These are phyloP conservation scores for Kuschelorhynchus macadamiae DNA, from an alignment of 2,888 invertebrate species.

Conservation along the genomic window DNA sequence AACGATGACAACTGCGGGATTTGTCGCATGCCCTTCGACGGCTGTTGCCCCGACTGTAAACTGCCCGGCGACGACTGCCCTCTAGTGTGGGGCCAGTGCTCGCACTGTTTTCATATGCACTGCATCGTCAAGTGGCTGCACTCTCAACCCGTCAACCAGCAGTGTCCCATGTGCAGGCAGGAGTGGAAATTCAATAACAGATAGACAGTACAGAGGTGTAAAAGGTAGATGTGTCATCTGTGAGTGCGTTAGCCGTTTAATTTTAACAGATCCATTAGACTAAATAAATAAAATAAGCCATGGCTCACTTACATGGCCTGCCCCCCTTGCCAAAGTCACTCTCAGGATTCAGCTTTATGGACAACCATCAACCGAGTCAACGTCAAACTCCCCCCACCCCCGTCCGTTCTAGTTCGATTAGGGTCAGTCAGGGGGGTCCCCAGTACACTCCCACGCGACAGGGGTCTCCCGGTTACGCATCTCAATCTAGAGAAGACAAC, in stretches of 20 bases:
- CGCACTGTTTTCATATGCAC: conserved; percentile 99
- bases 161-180: conserved; percentile 98
- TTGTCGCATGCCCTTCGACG: conserved; percentile 99
- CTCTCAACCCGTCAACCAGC: conserved; percentile 88
- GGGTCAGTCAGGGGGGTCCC: conserved; percentile 45
- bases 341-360: conserved; percentile 12
- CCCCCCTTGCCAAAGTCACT: conserved; percentile 32
- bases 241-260: too few relatives aligned
- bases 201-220: too few relatives aligned
- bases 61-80: conserved; percentile 98
- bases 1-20: conserved; percentile 99
- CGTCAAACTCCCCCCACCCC: conserved; percentile 57
- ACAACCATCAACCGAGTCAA: conserved; percentile 51
- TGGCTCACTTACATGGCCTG: conserved; percentile 29
- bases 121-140: conserved; percentile 99
- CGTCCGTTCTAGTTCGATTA: conserved; percentile 57
- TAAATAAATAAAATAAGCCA: background rate
- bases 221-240: too few relatives aligned
- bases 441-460: conserved; percentile 52
- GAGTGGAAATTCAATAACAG: conserved; percentile 98
- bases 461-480: conserved; percentile 52
- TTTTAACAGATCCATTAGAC: too few relatives aligned
- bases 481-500: too few relatives aligned
- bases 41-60: conserved; percentile 98
- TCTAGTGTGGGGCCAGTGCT: conserved; percentile 97